Evolutionary conservation across 2,888 invertebrate genomes (phyloP).

Genomic region (Octonoba sinensis): DNA sequence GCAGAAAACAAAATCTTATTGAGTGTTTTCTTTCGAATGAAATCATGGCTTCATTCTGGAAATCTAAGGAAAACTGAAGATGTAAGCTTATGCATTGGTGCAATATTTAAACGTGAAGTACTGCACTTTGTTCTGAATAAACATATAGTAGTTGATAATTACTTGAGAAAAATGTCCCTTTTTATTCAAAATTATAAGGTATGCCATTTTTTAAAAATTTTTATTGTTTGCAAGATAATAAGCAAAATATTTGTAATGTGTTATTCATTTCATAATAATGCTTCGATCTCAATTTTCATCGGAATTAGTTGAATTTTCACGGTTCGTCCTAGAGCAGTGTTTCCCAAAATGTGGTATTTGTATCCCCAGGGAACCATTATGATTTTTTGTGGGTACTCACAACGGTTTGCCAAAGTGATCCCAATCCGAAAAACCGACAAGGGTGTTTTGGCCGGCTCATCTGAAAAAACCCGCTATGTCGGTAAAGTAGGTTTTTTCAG

Average conservation of each 20-base stretch:
- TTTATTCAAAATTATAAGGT: conserved; percentile 26
- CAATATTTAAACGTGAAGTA: conserved; percentile 26
- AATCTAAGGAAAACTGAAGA: conserved; percentile 3
- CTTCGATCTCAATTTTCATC: no score
- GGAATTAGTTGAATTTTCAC: no score
- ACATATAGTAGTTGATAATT: conserved; percentile 23
- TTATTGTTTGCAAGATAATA: neutral
- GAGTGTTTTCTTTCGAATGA: conserved; percentile 37
- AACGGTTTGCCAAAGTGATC: no score
- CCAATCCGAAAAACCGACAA: no score
- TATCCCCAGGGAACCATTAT: no score
- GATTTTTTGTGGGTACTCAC: no score
- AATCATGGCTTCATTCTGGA: conserved; percentile 23
- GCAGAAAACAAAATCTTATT: conserved; percentile 40
- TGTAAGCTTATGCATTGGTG: conserved; percentile 35
- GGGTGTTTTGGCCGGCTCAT: no score
- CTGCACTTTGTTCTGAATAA: conserved; percentile 22
- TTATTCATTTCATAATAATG: neutral
- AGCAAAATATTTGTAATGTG: neutral
- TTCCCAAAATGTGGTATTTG: no score
- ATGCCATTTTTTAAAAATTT: neutral
- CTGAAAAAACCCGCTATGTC: no score
- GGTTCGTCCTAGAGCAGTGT: no score
- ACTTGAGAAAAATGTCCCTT: conserved; percentile 30
- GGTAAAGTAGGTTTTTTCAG: no score